Evolutionary conservation across 2,797 vertebrate genomes (phyloP).

Genomic region (Liparis tanakae): DNA sequence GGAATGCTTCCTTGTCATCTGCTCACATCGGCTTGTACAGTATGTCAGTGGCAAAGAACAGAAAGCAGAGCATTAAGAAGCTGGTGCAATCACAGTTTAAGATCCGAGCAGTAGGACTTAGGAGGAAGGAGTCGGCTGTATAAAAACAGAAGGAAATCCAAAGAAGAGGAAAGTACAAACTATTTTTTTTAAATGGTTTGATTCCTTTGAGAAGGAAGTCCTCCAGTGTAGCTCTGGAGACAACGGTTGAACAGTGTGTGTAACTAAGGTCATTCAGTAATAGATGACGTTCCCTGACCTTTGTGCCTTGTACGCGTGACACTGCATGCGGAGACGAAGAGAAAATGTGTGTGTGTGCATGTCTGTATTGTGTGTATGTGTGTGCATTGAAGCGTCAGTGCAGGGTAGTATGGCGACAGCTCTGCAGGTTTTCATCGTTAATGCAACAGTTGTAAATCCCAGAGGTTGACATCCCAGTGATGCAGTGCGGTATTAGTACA

Average conservation of each 20-base stretch:
- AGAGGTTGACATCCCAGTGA: slow-evolving; percentile 67
- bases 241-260: slow-evolving; percentile 55
- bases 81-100: slow-evolving; percentile 71
- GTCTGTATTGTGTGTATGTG: slow-evolving; percentile 17
- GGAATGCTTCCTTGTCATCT: slow-evolving; percentile 25
- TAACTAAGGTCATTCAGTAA: slow-evolving; percentile 41
- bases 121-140: slow-evolving; percentile 26
- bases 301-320: slow-evolving; percentile 64
- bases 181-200: slow-evolving; percentile 45
- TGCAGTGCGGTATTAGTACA: slow-evolving; percentile 30
- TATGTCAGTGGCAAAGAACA: slow-evolving; percentile 28
- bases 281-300: slow-evolving; percentile 79
- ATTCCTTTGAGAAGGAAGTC: slow-evolving; percentile 54
- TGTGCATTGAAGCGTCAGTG: slow-evolving; percentile 57
- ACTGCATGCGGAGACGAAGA: slow-evolving; percentile 69
- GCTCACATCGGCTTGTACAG: slow-evolving; percentile 21
- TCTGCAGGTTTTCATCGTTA: slow-evolving; percentile 61
- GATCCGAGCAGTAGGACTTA: slow-evolving; percentile 53
- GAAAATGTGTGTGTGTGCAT: slow-evolving; percentile 25
- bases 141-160: slow-evolving; percentile 73
- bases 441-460: slow-evolving; percentile 71
- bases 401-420: slow-evolving; percentile 68
- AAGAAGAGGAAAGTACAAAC: slow-evolving; percentile 56
- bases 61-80: slow-evolving; percentile 45
- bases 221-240: slow-evolving; percentile 70